A percentile compares a stretch with the other conserved stretches of the same genome.
Evolutionary conservation across 1,140 invertebrate genomes (phyloP).

Genomic region (Pseudachorutes palmiensis): DNA sequence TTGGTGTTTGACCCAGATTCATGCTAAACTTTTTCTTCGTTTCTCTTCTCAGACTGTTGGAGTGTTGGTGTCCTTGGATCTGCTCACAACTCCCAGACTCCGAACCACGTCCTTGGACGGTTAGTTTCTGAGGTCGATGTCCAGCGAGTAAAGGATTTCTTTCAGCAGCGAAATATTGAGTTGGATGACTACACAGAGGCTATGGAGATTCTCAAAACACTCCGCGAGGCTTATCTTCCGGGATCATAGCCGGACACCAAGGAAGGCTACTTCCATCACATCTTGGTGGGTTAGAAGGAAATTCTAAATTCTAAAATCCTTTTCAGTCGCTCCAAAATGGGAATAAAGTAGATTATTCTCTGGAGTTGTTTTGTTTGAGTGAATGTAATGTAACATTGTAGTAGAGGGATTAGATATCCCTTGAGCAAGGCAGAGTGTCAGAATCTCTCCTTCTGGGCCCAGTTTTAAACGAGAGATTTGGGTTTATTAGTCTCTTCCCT

Average conservation of each 20-base stretch:
- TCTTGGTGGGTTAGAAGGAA: not conserved
- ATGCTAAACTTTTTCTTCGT: not conserved
- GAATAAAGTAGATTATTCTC: constrained; percentile 9
- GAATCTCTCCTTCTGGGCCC: not conserved
- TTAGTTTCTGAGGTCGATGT: not conserved
- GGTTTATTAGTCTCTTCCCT: constrained; percentile 8
- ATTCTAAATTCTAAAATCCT: not conserved
- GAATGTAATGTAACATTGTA: constrained; percentile 11
- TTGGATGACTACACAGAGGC: constrained; percentile 24
- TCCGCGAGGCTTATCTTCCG: constrained; percentile 20
- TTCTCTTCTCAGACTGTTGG: not conserved
- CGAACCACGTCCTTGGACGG: not conserved
- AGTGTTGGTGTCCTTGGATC: not conserved
- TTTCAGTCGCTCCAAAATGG: not conserved
- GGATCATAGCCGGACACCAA: not conserved
- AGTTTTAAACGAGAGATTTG: not conserved
- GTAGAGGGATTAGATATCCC: not conserved
- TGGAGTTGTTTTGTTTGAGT: constrained; percentile 11
- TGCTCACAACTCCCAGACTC: not conserved
- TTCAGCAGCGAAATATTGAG: constrained; percentile 15
- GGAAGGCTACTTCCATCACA: not conserved
- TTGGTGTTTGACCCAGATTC: not conserved
- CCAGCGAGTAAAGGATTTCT: not conserved
- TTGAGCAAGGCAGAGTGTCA: not conserved
- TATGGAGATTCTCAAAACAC: constrained; percentile 16